These are phyloP conservation scores for Poecilia gillii DNA, from an alignment of 2,797 vertebrate genomes.

Conservation along the genomic window DNA sequence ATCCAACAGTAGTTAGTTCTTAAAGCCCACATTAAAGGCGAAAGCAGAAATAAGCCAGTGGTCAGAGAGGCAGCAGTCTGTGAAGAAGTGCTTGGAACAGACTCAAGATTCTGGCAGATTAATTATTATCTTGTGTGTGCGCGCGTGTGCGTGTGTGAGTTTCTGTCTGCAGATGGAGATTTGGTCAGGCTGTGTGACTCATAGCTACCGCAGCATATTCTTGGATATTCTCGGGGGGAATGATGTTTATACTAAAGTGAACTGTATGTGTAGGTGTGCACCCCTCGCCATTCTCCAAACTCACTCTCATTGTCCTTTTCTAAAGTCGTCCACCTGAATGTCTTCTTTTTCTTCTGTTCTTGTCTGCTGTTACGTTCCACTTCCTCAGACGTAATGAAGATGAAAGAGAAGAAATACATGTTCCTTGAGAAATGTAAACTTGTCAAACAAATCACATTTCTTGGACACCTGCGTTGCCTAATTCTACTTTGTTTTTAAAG, in stretches of 20 bases:
- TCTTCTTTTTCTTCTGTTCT: constrained; percentile 21
- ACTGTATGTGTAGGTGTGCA: constrained; percentile 36
- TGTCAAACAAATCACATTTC: neutral
- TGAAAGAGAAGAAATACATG: neutral
- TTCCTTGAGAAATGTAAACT: constrained; percentile 1
- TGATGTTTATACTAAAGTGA: constrained; percentile 73
- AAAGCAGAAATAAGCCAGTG: constrained; percentile 35
- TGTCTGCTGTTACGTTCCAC: neutral
- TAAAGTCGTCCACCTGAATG: constrained; percentile 17
- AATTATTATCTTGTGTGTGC: constrained; percentile 59
- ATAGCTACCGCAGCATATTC: constrained; percentile 75
- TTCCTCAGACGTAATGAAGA: neutral
- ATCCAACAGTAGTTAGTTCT: constrained; percentile 18
- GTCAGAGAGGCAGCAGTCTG: constrained; percentile 43
- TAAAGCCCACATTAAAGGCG: constrained; percentile 35
- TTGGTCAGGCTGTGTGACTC: constrained; percentile 74
- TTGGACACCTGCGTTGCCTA: neutral
- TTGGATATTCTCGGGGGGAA: constrained; percentile 65
- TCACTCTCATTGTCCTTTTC: constrained; percentile 33
- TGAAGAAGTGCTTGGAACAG: constrained; percentile 55
- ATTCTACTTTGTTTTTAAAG: neutral
- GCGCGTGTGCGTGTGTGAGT: constrained; percentile 36
- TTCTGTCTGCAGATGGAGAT: constrained; percentile 41
- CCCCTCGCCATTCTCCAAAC: constrained; percentile 36
- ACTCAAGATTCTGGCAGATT: constrained; percentile 65